These are phyloP conservation scores for Malthinus seriepunctatus DNA, from an alignment of 2,888 invertebrate species.

Conservation along the genomic window DNA sequence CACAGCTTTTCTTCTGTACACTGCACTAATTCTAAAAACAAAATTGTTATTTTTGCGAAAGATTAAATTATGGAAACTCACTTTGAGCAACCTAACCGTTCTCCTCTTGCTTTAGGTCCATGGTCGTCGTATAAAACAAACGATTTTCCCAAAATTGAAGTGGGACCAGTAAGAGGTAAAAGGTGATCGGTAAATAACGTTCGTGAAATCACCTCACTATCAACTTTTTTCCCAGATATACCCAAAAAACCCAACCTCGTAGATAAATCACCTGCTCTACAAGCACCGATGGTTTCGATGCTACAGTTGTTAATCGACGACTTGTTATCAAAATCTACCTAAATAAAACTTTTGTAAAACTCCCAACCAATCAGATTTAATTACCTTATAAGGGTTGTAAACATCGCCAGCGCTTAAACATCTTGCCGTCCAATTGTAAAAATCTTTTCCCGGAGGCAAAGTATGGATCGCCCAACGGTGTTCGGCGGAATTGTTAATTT, in stretches of 20 bases:
- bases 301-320: slow-evolving; percentile 62
- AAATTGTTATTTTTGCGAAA: too few species aligned
- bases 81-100: slow-evolving; percentile 86
- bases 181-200: slow-evolving; percentile 78
- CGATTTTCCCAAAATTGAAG: slow-evolving; percentile 78
- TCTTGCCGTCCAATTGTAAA: slow-evolving; percentile 86
- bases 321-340: slow-evolving; percentile 65
- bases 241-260: slow-evolving; percentile 70
- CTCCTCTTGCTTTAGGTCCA: slow-evolving; percentile 85
- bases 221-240: slow-evolving; percentile 73
- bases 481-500: slow-evolving; percentile 70
- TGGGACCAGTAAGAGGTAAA: slow-evolving; percentile 74
- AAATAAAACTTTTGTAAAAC: slow-evolving; percentile 17
- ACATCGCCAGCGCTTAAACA: slow-evolving; percentile 77
- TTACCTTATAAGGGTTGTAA: slow-evolving; percentile 77
- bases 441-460: slow-evolving; percentile 79
- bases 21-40: slow-evolving; percentile 66
- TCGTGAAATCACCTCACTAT: slow-evolving; percentile 68
- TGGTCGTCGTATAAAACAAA: slow-evolving; percentile 86
- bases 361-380: neutral
- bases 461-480: slow-evolving; percentile 88
- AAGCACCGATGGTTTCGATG: slow-evolving; percentile 61
- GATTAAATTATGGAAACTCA: slow-evolving; percentile 52
- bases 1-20: slow-evolving; percentile 81
- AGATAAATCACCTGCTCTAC: slow-evolving; percentile 78